A percentile compares a stretch with the other conserved stretches of the same genome.
These are phyloP conservation scores for Ramphastos sulfuratus DNA, from an alignment of 2,113 vertebrate species.

Conservation along the genomic window DNA sequence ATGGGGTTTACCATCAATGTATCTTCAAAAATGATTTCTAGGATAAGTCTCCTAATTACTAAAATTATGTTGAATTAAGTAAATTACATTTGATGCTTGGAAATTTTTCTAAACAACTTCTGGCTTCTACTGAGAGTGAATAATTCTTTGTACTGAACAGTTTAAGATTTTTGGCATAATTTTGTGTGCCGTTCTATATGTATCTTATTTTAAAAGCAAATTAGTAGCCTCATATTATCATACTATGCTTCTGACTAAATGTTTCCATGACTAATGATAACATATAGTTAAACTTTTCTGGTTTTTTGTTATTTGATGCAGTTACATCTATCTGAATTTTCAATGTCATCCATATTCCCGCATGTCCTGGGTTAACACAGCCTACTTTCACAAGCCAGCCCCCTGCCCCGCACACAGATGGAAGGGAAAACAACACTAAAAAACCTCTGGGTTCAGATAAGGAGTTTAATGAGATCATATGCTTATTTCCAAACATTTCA, in stretches of 20 bases:
- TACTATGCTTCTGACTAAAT: not conserved
- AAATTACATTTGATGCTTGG: not conserved
- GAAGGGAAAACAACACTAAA: too few species aligned
- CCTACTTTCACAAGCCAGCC: too few species aligned
- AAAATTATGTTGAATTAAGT: not conserved
- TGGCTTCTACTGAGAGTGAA: not conserved
- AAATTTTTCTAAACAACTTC: not conserved
- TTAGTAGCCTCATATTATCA: not conserved
- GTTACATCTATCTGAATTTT: not conserved
- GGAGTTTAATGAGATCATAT: too few species aligned
- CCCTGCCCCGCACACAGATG: too few species aligned
- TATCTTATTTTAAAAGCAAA: not conserved
- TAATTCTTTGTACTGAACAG: not conserved
- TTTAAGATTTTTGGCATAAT: not conserved
- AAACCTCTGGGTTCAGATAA: too few species aligned
- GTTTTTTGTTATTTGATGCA: not conserved
- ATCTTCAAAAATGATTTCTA: not conserved
- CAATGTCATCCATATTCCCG: not conserved
- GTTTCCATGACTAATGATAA: not conserved
- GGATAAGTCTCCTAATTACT: not conserved
- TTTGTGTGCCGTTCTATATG: not conserved
- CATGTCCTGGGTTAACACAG: too few species aligned
- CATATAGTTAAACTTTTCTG: not conserved
- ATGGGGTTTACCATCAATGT: not conserved
- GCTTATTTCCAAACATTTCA: too few species aligned